Conservation (phyloP, 2,888 invertebrate genomes). For the Drosophila affinis region DNA sequence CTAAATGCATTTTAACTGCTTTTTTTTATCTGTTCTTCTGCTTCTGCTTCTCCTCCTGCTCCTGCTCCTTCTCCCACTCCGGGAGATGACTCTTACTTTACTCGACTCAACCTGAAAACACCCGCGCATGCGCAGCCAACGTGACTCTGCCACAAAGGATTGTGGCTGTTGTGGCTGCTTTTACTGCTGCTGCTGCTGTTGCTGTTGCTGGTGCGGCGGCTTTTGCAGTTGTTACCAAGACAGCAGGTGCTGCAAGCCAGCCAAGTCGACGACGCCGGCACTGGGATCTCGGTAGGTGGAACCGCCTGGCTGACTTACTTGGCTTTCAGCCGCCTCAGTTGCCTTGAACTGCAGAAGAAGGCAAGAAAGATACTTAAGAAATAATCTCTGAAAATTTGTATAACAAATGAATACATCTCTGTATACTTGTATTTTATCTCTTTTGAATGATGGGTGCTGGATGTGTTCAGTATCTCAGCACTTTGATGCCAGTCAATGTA, state of each 20-base stretch:
- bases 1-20: slow-evolving; percentile 73
- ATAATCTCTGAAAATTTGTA: too few species aligned
- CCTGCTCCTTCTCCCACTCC: slow-evolving; percentile 51
- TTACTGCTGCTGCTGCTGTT: slow-evolving; percentile 6
- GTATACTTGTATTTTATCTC: too few species aligned
- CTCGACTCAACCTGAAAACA: slow-evolving; percentile 50
- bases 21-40: slow-evolving; percentile 24
- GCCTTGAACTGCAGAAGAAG: slow-evolving; percentile 11
- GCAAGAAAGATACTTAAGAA: neutral
- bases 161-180: slow-evolving; percentile 18
- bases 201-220: slow-evolving; percentile 16
- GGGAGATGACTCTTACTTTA: slow-evolving; percentile 66
- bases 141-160: slow-evolving; percentile 63
- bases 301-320: slow-evolving; percentile 45
- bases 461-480: too few species aligned
- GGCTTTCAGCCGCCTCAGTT: slow-evolving; percentile 7
- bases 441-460: too few species aligned
- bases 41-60: neutral
- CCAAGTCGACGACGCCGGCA: slow-evolving; percentile 61
- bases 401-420: too few species aligned
- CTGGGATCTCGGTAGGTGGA: slow-evolving; percentile 66
- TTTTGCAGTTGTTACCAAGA: slow-evolving; percentile 33
- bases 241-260: slow-evolving; percentile 73
- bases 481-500: too few species aligned
- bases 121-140: slow-evolving; percentile 72